A percentile compares a stretch with the other conserved stretches of the same genome.
Evolutionary conservation across 2,888 invertebrate genomes (phyloP).

Genomic region (Lampropteryx suffumata): DNA sequence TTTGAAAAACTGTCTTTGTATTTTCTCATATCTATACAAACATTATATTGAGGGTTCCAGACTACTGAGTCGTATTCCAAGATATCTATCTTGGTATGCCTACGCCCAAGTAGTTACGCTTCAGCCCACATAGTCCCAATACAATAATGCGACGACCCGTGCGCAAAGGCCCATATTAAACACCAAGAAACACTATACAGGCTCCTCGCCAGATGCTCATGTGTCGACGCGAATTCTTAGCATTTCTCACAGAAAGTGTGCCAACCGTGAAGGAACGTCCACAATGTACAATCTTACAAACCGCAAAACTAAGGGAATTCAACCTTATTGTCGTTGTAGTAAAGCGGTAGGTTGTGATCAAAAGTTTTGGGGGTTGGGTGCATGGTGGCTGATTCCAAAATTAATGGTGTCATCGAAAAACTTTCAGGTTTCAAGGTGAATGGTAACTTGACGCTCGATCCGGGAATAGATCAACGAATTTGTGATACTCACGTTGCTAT

Average conservation of each 20-base stretch:
- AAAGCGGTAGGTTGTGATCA: slow-evolving; percentile 8
- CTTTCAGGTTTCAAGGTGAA: slow-evolving; percentile 44
- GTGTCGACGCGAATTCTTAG: slow-evolving; percentile 52
- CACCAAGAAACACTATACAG: slow-evolving; percentile 17
- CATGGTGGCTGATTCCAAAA: slow-evolving; percentile 46
- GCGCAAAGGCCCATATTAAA: slow-evolving; percentile 1
- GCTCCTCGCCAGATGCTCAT: slow-evolving; percentile 39
- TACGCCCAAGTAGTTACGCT: no score
- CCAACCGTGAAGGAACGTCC: slow-evolving; percentile 42
- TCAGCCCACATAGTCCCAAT: background rate
- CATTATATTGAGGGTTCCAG: no score
- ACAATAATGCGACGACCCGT: background rate
- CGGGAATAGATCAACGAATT: slow-evolving; percentile 30
- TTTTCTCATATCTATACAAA: no score
- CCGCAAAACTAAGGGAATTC: slow-evolving; percentile 24
- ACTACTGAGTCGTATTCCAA: no score
- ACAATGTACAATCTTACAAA: slow-evolving; percentile 5
- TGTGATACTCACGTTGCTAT: background rate
- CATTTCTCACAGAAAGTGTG: slow-evolving; percentile 51
- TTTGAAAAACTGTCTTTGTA: no score
- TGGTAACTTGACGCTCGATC: slow-evolving; percentile 35
- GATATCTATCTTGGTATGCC: no score
- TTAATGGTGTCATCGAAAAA: slow-evolving; percentile 52
- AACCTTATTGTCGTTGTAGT: slow-evolving; percentile 31
- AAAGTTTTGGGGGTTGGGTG: background rate